Conservation (phyloP, 2,797 vertebrate genomes). For the Enteromius trimaculatus region DNA sequence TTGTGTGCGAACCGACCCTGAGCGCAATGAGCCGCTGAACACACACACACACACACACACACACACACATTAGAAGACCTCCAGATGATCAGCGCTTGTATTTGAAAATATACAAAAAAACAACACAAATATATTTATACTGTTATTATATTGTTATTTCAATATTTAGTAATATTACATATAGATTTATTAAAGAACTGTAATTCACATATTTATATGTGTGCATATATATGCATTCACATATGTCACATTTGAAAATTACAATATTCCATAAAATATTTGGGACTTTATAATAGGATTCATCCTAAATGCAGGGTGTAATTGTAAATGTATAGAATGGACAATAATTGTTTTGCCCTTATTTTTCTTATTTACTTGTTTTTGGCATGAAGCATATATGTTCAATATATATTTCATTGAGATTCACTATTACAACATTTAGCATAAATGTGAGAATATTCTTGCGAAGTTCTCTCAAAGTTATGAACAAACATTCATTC, state of each 20-base stretch:
- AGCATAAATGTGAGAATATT: neutral
- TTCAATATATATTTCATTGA: neutral
- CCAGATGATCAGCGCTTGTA: neutral
- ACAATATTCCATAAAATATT: neutral
- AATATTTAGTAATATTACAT: too few species aligned
- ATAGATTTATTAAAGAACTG: too few species aligned
- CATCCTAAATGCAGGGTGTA: too few species aligned
- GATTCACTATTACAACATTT: neutral
- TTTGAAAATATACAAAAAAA: neutral
- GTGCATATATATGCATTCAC: too few species aligned
- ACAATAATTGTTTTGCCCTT: neutral
- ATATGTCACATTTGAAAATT: neutral
- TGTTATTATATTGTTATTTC: too few species aligned
- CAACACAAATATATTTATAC: neutral
- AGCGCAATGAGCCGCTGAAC: slow-evolving; percentile 81
- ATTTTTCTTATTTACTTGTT: too few species aligned
- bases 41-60: slow-evolving; percentile 17
- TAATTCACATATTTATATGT: too few species aligned
- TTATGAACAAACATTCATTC: neutral
- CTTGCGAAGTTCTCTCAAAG: neutral
- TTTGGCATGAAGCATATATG: neutral
- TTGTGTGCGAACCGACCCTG: slow-evolving; percentile 91
- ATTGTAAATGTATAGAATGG: too few species aligned
- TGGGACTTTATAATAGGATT: too few species aligned
- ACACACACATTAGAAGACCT: neutral